Conservation (phyloP, 2,113 vertebrate genomes). For the Hemibagrus wyckioides region DNA sequence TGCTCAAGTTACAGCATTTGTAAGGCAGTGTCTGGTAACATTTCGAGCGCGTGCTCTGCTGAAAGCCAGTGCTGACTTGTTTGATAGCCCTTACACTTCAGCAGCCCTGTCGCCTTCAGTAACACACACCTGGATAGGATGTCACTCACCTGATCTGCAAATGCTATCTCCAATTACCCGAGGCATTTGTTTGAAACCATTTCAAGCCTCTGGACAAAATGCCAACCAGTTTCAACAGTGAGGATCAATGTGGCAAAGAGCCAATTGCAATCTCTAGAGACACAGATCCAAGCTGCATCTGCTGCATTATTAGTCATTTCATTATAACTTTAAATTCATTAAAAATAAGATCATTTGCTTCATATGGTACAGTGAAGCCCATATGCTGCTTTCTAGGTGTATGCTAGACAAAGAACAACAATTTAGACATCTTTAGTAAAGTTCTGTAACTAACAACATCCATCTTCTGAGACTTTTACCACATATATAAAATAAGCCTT, state of each 20-base stretch:
- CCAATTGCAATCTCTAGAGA: slow-evolving; percentile 22
- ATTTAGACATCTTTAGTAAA: neutral
- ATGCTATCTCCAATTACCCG: slow-evolving; percentile 52
- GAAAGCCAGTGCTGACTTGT: slow-evolving; percentile 55
- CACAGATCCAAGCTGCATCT: slow-evolving; percentile 3
- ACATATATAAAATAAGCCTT: neutral
- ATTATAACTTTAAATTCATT: neutral
- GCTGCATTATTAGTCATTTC: neutral
- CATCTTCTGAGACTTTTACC: neutral
- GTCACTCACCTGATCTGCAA: slow-evolving; percentile 60
- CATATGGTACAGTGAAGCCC: neutral
- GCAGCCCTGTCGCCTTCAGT: slow-evolving; percentile 42
- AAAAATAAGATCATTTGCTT: neutral
- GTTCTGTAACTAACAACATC: neutral
- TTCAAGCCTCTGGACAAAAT: slow-evolving; percentile 24
- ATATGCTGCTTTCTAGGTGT: neutral
- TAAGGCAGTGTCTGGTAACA: slow-evolving; percentile 57
- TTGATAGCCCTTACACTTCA: slow-evolving; percentile 38
- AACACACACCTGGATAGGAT: slow-evolving; percentile 54
- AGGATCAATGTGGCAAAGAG: slow-evolving; percentile 16
- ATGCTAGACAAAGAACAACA: neutral
- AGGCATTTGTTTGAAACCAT: slow-evolving; percentile 44
- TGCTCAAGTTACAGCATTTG: slow-evolving; percentile 62
- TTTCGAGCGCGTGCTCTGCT: slow-evolving; percentile 47
- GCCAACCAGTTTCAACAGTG: slow-evolving; percentile 8